phyloP scores from a whole-genome alignment of 2,797 vertebrate genomes.

The Anabas testudineus region DNA sequence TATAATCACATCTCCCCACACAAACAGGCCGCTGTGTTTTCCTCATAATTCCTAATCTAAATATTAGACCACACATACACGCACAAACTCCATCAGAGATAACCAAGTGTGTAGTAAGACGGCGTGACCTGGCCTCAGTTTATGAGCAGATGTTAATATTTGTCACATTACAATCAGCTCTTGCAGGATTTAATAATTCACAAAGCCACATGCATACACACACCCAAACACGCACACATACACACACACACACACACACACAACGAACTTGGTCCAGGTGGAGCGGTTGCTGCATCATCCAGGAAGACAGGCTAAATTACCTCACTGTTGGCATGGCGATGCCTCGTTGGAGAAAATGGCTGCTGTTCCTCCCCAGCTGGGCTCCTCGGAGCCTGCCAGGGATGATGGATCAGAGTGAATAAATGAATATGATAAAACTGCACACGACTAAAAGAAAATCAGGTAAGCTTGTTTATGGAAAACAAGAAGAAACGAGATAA shows the following conservation, averaged over 20 bases:
- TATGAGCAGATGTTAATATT: slow-evolving; percentile 76
- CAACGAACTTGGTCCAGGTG: slow-evolving; percentile 40
- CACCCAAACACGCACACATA: slow-evolving; percentile 14
- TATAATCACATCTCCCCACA: slow-evolving; percentile 63
- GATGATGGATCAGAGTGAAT: slow-evolving; percentile 67
- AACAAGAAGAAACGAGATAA: slow-evolving; percentile 30
- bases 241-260: slow-evolving; percentile 12
- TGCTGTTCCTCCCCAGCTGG: slow-evolving; percentile 67
- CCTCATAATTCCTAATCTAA: slow-evolving; percentile 67
- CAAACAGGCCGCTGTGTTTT: slow-evolving; percentile 43
- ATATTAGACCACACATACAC: slow-evolving; percentile 50
- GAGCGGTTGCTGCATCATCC: slow-evolving; percentile 31
- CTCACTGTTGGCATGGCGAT: slow-evolving; percentile 71
- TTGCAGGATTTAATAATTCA: slow-evolving; percentile 58
- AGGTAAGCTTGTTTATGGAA: slow-evolving; percentile 39
- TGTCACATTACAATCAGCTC: slow-evolving; percentile 69
- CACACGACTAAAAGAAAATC: slow-evolving; percentile 33
- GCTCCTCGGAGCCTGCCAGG: slow-evolving; percentile 60
- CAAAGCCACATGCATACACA: slow-evolving; percentile 10
- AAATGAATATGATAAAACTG: slow-evolving; percentile 66
- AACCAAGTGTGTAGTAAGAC: slow-evolving; percentile 45
- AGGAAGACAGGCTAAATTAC: slow-evolving; percentile 55
- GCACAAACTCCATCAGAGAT: slow-evolving; percentile 41
- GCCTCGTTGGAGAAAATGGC: slow-evolving; percentile 68
- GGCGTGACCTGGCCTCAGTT: slow-evolving; percentile 66